Evolutionary conservation across 2,888 invertebrate genomes (phyloP), one percentile per base, ranked within the genome.

Genomic region (Cryptophagus acutangulus): DNA sequence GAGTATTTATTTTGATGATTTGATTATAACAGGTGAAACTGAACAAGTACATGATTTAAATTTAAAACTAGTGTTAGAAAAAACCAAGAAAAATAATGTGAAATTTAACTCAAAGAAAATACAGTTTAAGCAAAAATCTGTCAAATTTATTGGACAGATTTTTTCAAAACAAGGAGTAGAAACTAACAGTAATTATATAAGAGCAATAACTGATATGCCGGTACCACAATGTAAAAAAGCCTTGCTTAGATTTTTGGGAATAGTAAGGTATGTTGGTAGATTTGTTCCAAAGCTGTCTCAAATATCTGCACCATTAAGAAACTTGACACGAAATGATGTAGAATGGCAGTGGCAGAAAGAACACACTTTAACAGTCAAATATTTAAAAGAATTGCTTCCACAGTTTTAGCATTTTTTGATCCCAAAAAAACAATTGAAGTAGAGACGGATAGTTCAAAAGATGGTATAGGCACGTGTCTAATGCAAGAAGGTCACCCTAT

Each of bases 401-500:
- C 59, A 3, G 39, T 51, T 4, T 35, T 59, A 17, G 33, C 20
- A 24, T 46, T 45, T 40, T 61, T 55, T 51, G 45, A 60, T 45
- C 42, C 45, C 4, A 52, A 48, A 8, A 41, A 48, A 17, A 41
- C 41, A 16, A 48, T 64, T 16, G 49, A 48, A 17, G 49, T 66
- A 36, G 58, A 62, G 41, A 53, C 59, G 12, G 61, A 62, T 49
- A 48, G 55, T 1, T 54, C 51, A 8, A 52, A 51, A 41, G 30
- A 52, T 44, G 56, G 57, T 2, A 16, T 65, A 17, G 65, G 63
- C 8, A 58, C 54, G 17, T 61, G 53, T 30, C 17, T 68, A 9
- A 13, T 66, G 8, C 66, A 69, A 42, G 42, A 58, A 14, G 57
- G 51, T 2, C 43, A 51, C 17, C 62, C 62, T 13, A 51, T 65